phyloP scores from a whole-genome alignment of 2,113 vertebrate genomes.

The Aegotheles bennettii region DNA sequence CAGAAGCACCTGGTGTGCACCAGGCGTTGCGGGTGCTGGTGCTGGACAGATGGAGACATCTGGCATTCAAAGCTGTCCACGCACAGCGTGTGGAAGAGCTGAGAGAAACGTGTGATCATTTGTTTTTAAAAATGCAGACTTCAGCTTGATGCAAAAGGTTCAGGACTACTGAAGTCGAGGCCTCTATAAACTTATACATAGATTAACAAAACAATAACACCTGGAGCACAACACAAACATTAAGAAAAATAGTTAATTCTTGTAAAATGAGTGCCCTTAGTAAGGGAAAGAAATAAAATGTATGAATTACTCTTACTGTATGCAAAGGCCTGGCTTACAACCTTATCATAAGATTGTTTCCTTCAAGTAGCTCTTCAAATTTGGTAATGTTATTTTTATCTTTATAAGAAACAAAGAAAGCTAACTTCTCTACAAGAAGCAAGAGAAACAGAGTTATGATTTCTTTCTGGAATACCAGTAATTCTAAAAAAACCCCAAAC shows the following conservation, averaged over 20 bases:
- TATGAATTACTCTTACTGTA: neutral
- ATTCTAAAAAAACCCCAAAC: neutral
- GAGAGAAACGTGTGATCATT: neutral
- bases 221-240: neutral
- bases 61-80: rapidly evolving
- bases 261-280: neutral
- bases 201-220: neutral
- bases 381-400: neutral
- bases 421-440: neutral
- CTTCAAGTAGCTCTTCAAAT: neutral
- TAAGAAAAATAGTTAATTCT: neutral
- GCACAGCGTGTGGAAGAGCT: rapidly evolving
- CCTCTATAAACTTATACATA: too few species aligned
- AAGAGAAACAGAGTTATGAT: neutral
- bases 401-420: neutral
- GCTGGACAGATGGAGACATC: neutral
- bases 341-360: neutral
- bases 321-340: neutral
- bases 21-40: neutral
- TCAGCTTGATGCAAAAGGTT: neutral
- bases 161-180: too few species aligned
- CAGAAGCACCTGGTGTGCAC: too few species aligned
- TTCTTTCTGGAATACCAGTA: neutral
- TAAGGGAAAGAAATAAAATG: neutral
- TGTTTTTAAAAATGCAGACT: neutral